A percentile compares a stretch with the other conserved stretches of the same genome.
Evolutionary conservation across 1,140 invertebrate genomes (phyloP).

Genomic region (Drosophila santomea): DNA sequence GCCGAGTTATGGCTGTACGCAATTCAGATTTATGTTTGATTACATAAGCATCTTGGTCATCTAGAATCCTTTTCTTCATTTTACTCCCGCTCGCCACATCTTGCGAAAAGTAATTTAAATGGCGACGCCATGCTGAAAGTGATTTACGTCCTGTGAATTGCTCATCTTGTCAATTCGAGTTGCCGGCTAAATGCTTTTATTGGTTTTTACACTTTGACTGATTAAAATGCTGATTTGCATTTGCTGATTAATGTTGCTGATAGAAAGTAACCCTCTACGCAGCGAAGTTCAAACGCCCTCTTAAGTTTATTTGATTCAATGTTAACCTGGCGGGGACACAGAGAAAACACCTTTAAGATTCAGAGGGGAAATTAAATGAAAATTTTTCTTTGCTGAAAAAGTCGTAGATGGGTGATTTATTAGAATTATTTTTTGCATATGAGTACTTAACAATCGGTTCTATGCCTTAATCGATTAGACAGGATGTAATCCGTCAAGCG

Average conservation of each 20-base stretch:
- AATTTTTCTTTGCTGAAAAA: too few relatives aligned
- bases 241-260: conserved; percentile 6
- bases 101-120: not conserved
- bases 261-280: not conserved
- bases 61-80: too few relatives aligned
- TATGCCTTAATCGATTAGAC: conserved; percentile 10
- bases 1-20: conserved; percentile 21
- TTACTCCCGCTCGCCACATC: too few relatives aligned
- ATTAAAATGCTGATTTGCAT: not conserved
- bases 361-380: too few relatives aligned
- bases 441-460: not conserved
- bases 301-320: too few relatives aligned
- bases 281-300: not conserved
- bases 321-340: too few relatives aligned
- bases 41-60: conserved; percentile 11
- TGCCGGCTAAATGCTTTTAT: conserved; percentile 4
- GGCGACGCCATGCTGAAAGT: not conserved
- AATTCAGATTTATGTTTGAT: conserved; percentile 37
- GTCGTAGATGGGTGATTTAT: too few relatives aligned
- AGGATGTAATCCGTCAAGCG: conserved; percentile 25
- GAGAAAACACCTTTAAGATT: too few relatives aligned
- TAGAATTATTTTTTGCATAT: too few relatives aligned
- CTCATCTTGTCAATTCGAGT: not conserved
- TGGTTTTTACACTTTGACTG: conserved; percentile 5
- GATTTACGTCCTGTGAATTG: not conserved